Evolutionary conservation across 53 echinoderm and acorn worm genomes (phyloP), one percentile per base, ranked within the genome.

Genomic region (Apostichopus leukothele): DNA sequence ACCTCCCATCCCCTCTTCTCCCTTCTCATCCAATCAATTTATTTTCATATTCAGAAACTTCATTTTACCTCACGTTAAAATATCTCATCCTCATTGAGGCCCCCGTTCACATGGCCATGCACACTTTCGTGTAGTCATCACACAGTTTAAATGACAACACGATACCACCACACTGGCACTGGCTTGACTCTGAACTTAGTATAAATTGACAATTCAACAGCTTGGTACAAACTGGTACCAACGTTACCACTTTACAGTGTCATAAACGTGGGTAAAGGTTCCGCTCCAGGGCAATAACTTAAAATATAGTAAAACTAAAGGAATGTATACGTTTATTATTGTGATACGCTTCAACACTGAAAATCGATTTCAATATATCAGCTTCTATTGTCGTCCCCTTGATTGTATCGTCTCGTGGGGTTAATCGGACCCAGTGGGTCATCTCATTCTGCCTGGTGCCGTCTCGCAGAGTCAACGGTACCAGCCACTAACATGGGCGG

Each of bases 201-300:
- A 14, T 13, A 18, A 18, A 67, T 67, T 18, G 68, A 18, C 25
- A 23, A 23, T 21, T 74, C 7, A 23, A 51, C 7, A 50, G 76
- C 81, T 54, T 81, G 81, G 81, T 51, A 81, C 81, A 81, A 21
- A 81, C 55, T 81, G 81, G 81, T 81, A 54, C 55, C 57, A 52
- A 21, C 53, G 3, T 81, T 81, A 5, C 16, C 22, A 20, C 54
- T 21, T 12, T 54, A 53, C 55, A 59, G 54, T 23, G 59, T 57
- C 81, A 22, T 54, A 21, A 81, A 54, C 20, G 81, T 7, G 9
- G 52, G 9, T 57, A 55, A 16, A 55, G 81, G 81, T 81, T 81
- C 81, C 81, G 81, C 81, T 81, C 81, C 55, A 81, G 55, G 81
- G 81, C 59, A 20, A 81, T 54, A 81, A 81, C 6, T 81, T 59